These are phyloP conservation scores for Meloe dianella DNA, from an alignment of 2,888 invertebrate genomes.

Conservation along the genomic window DNA sequence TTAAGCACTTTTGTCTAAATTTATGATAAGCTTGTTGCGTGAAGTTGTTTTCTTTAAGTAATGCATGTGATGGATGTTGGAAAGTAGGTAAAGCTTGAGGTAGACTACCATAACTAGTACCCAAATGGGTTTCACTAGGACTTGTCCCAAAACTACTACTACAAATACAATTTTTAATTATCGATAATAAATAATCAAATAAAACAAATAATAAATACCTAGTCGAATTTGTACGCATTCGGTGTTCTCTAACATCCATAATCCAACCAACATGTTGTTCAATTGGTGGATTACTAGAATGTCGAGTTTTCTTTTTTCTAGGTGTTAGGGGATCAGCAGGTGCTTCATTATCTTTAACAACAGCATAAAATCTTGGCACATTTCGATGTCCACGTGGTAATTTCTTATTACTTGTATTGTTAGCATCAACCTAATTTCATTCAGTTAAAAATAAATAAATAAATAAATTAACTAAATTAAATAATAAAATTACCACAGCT, in stretches of 20 bases:
- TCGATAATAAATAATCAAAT: background rate
- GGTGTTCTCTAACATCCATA: slow-evolving; percentile 87
- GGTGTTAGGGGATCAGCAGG: slow-evolving; percentile 70
- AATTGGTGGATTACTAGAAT: slow-evolving; percentile 90
- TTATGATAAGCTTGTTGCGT: slow-evolving; percentile 98
- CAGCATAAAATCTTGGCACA: slow-evolving; percentile 91
- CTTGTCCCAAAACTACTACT: slow-evolving; percentile 82
- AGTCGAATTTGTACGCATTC: slow-evolving; percentile 78
- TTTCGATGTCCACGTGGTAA: slow-evolving; percentile 58
- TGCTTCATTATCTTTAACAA: slow-evolving; percentile 78
- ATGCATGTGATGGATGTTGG: slow-evolving; percentile 95
- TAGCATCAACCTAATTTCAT: slow-evolving; percentile 33
- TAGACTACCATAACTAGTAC: slow-evolving; percentile 72
- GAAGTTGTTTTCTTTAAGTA: slow-evolving; percentile 95
- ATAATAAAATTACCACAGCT: background rate
- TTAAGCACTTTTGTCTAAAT: slow-evolving; percentile 91
- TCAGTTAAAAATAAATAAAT: background rate
- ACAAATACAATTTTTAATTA: slow-evolving; percentile 30
- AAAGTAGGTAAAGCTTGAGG: slow-evolving; percentile 87
- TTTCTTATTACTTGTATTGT: slow-evolving; percentile 33
- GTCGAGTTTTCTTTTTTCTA: slow-evolving; percentile 88
- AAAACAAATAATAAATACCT: slow-evolving; percentile 62
- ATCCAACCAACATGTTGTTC: slow-evolving; percentile 98
- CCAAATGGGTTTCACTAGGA: slow-evolving; percentile 69
- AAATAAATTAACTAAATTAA: background rate